Conservation (phyloP, 2,888 invertebrate genomes). For the Xestobium rufovillosum region DNA sequence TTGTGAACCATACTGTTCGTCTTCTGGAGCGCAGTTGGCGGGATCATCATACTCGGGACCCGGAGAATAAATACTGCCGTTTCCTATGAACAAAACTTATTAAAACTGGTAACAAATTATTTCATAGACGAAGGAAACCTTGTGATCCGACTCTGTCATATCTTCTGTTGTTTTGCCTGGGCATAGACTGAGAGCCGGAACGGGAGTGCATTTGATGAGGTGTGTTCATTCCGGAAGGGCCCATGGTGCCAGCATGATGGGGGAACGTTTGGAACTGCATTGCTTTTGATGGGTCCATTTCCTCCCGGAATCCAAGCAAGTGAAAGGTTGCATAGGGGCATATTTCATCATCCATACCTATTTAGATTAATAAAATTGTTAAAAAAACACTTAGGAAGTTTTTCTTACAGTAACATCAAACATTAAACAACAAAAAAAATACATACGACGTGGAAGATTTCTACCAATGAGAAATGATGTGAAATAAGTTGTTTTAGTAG, state of each 20-base stretch:
- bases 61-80: constrained; percentile 73
- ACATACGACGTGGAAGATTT: too few relatives aligned
- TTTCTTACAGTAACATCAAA: too few relatives aligned
- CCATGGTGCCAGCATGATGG: constrained; percentile 79
- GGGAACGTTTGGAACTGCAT: constrained; percentile 85
- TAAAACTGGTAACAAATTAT: too few relatives aligned
- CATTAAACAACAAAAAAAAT: too few relatives aligned
- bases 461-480: too few relatives aligned
- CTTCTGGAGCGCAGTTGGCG: constrained; percentile 85
- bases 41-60: constrained; percentile 91
- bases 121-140: too few relatives aligned
- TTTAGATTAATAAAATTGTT: too few relatives aligned
- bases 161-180: constrained; percentile 44
- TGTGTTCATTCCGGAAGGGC: constrained; percentile 63
- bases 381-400: too few relatives aligned
- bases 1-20: constrained; percentile 85
- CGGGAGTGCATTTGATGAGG: constrained; percentile 70
- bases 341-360: constrained; percentile 94
- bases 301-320: constrained; percentile 87
- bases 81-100: constrained; percentile 47
- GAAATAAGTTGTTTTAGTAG: too few relatives aligned
- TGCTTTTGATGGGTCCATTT: constrained; percentile 89
- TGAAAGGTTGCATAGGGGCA: constrained; percentile 97
- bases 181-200: constrained; percentile 86
- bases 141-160: constrained; percentile 43